phyloP scores from a whole-genome alignment of 2,113 vertebrate species.

The Penelope pileata region DNA sequence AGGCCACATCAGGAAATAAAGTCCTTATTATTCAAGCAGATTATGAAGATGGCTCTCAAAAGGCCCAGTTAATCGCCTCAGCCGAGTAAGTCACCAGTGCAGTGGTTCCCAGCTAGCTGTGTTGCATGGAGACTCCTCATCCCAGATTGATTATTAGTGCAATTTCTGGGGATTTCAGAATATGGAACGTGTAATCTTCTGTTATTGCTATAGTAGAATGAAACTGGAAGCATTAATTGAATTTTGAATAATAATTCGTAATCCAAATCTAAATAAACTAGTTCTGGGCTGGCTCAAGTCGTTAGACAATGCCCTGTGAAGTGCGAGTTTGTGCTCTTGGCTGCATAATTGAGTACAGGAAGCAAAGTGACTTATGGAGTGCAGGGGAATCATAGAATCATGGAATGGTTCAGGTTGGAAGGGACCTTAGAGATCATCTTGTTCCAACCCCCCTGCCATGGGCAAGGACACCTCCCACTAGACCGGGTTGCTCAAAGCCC shows the following conservation, averaged over 20 bases:
- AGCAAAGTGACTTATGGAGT: too few species aligned
- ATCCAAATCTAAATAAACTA: background rate
- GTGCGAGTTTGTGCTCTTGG: background rate
- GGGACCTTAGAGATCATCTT: too few species aligned
- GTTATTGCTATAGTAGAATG: background rate
- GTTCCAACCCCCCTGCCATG: too few species aligned
- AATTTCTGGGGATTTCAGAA: background rate
- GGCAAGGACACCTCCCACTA: too few species aligned
- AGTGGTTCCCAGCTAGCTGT: background rate
- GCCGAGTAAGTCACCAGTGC: slow-evolving; percentile 83
- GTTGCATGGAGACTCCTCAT: background rate
- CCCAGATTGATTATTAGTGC: background rate
- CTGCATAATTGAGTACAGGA: too few species aligned
- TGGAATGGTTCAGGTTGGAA: too few species aligned
- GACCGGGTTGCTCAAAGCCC: too few species aligned
- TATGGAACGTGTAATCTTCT: background rate
- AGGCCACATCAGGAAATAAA: slow-evolving; percentile 65
- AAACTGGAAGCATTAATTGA: background rate
- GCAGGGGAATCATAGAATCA: too few species aligned
- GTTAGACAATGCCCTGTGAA: background rate
- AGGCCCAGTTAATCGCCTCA: slow-evolving; percentile 89
- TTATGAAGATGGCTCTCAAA: slow-evolving; percentile 83
- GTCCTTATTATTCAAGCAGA: slow-evolving; percentile 92
- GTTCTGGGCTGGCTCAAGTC: background rate
- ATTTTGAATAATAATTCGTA: background rate